Conservation (phyloP, 2,888 invertebrate genomes). For the Mythimna albipuncta region DNA sequence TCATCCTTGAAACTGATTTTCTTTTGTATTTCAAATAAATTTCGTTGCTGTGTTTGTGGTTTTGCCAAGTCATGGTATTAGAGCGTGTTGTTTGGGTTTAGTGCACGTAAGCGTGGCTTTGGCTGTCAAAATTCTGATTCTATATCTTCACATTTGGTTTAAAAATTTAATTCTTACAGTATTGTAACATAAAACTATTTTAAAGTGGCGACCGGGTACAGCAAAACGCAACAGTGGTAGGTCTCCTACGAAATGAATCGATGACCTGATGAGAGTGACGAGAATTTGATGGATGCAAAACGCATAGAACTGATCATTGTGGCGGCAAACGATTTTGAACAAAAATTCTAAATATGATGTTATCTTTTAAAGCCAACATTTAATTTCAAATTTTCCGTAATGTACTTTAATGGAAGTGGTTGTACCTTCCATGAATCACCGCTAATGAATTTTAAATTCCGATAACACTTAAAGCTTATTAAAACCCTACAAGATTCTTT, state of each 20-base stretch:
- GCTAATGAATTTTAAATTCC: constrained; percentile 41
- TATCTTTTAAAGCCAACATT: constrained; percentile 14
- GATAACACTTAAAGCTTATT: constrained; percentile 53
- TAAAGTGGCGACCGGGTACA: too few species aligned
- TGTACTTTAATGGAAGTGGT: constrained; percentile 6
- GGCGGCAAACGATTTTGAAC: too few species aligned
- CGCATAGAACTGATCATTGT: not conserved
- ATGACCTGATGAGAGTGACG: too few species aligned
- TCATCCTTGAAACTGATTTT: constrained; percentile 67
- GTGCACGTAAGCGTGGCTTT: not conserved
- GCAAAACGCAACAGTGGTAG: too few species aligned
- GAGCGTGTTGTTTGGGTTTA: constrained; percentile 30
- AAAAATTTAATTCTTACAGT: not conserved
- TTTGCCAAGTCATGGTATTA: constrained; percentile 55
- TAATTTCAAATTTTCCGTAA: constrained; percentile 17
- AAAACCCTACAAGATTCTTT: constrained; percentile 43
- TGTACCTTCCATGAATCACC: constrained; percentile 26
- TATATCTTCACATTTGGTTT: too few species aligned
- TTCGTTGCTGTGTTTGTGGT: constrained; percentile 52
- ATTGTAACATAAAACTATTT: too few species aligned
- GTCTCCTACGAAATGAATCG: too few species aligned
- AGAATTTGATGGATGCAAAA: too few species aligned
- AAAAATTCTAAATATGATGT: not conserved
- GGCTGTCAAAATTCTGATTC: not conserved
- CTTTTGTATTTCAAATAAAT: constrained; percentile 63